These are phyloP conservation scores for Eciton burchellii DNA, from an alignment of 1,140 invertebrate genomes.

Conservation along the genomic window DNA sequence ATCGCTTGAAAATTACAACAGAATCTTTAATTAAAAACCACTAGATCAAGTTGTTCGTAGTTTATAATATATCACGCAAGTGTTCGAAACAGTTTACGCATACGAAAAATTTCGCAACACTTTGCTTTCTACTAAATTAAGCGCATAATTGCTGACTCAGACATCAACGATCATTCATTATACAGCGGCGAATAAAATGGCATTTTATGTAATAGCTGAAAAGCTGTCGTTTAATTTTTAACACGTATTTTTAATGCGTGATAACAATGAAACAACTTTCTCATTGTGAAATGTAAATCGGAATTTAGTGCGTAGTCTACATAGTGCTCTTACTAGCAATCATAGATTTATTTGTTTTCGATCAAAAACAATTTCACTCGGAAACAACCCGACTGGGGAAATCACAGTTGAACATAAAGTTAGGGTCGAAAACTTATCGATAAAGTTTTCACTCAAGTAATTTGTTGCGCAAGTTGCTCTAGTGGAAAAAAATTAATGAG, in stretches of 20 bases:
- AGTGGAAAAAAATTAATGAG: slow-evolving; percentile 14
- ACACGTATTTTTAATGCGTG: too few species aligned
- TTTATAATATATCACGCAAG: background rate
- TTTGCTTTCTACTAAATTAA: slow-evolving; percentile 43
- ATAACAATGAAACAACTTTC: background rate
- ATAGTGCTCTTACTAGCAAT: too few species aligned
- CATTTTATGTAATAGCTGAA: background rate
- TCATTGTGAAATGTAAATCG: background rate
- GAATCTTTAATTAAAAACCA: too few species aligned
- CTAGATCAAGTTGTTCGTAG: background rate
- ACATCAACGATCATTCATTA: background rate
- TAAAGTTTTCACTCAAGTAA: slow-evolving; percentile 27
- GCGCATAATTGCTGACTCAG: slow-evolving; percentile 24
- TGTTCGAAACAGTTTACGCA: background rate
- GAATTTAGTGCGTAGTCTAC: too few species aligned
- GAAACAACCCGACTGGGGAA: slow-evolving; percentile 16
- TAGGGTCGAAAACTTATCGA: slow-evolving; percentile 7
- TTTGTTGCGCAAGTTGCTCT: slow-evolving; percentile 29
- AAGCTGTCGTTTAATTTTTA: background rate
- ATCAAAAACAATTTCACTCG: background rate
- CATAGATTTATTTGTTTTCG: slow-evolving; percentile 35
- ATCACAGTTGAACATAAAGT: slow-evolving; percentile 40
- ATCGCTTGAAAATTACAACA: too few species aligned
- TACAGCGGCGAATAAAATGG: background rate
- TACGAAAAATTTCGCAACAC: slow-evolving; percentile 34